Evolutionary conservation across 2,797 vertebrate species (phyloP).

Genomic region (Nyctalus aviator): DNA sequence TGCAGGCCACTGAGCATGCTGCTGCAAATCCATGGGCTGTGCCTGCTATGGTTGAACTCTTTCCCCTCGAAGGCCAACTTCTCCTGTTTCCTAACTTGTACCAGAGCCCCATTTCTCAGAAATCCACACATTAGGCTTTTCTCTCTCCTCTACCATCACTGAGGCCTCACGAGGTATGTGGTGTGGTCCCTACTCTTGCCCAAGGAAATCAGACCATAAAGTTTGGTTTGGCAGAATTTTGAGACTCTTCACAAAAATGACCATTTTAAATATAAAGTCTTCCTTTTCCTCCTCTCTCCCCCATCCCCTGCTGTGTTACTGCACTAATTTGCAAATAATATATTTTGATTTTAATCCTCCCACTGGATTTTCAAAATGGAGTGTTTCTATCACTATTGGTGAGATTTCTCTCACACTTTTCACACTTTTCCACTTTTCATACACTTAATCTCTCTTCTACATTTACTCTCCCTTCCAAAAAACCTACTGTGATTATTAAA

Average conservation of each 20-base stretch:
- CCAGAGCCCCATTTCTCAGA: neutral
- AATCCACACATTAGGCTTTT: neutral
- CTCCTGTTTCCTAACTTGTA: neutral
- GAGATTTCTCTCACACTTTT: conserved; percentile 37
- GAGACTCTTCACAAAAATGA: neutral
- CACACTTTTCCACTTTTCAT: neutral
- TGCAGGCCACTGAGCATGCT: fast-evolving
- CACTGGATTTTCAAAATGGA: neutral
- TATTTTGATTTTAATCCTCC: conserved; percentile 11
- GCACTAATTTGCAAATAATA: neutral
- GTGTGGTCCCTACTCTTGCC: neutral
- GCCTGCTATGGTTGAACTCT: neutral
- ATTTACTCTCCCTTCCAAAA: conserved; percentile 8
- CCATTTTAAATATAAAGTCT: neutral
- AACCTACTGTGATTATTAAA: neutral
- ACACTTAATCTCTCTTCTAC: neutral
- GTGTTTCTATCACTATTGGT: neutral
- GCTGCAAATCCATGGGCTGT: neutral
- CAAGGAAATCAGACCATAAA: neutral
- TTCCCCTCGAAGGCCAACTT: neutral
- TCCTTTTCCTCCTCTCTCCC: neutral
- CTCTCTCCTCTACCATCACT: neutral
- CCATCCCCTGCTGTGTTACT: neutral
- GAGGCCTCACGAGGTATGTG: neutral
- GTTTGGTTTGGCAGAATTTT: neutral